These are phyloP conservation scores for Benthosema pterotum DNA, from an alignment of 2,797 vertebrate species.

Conservation along the genomic window DNA sequence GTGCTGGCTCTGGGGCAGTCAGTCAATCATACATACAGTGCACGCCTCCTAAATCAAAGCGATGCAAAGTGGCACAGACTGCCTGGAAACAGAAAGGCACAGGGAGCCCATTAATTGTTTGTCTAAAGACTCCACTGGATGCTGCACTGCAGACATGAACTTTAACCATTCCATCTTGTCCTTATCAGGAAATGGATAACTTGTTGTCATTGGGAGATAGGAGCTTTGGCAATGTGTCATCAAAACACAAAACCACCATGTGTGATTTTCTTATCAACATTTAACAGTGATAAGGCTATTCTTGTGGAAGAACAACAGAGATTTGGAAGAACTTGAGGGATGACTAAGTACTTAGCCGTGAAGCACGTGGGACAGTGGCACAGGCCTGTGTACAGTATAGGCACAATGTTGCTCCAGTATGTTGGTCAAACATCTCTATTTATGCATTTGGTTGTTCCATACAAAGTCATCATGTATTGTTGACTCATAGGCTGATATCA, in stretches of 20 bases:
- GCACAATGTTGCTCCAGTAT: conserved; percentile 25
- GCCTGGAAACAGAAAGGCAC: conserved; percentile 30
- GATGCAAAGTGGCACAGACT: conserved; percentile 8
- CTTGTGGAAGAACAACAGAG: conserved; percentile 42
- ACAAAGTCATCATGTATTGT: conserved; percentile 20
- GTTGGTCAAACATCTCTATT: conserved; percentile 28
- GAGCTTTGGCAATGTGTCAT: conserved; percentile 1
- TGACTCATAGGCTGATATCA: conserved; percentile 6
- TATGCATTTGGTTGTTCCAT: conserved; percentile 24
- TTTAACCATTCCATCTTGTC: conserved; percentile 3
- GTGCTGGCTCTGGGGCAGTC: conserved; percentile 47
- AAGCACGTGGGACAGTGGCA: conserved; percentile 50
- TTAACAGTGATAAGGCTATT: conserved; percentile 25
- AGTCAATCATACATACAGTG: conserved; percentile 20
- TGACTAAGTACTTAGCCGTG: conserved; percentile 26
- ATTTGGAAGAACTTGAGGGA: conserved; percentile 17
- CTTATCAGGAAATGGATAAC: conserved; percentile 29
- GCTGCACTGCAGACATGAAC: background rate
- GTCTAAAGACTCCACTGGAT: conserved; percentile 8
- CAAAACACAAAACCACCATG: conserved; percentile 32
- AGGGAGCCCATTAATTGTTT: conserved; percentile 24
- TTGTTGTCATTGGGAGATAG: conserved; percentile 13
- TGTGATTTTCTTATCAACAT: conserved; percentile 34
- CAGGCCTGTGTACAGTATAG: conserved; percentile 14
- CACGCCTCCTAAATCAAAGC: conserved; percentile 31